Percentiles rank a stretch among this genome's conserved stretches.
Evolutionary conservation across 2,888 invertebrate species (phyloP).

Genomic region (Amblyteles armatorius): DNA sequence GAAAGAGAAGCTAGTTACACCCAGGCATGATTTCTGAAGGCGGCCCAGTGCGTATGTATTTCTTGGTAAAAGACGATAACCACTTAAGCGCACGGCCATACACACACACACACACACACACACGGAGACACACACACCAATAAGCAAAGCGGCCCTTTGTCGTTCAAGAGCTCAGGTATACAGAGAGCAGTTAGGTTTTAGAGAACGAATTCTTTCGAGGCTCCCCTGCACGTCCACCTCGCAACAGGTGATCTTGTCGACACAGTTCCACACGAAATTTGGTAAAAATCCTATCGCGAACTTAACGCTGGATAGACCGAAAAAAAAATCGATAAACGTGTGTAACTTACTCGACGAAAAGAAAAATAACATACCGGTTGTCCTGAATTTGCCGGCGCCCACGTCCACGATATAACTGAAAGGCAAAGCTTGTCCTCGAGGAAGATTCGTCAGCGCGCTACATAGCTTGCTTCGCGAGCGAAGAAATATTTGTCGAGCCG

Average conservation of each 20-base stretch:
- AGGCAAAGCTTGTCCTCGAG: constrained; percentile 21
- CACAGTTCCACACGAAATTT: not conserved
- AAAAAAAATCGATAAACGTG: constrained; percentile 12
- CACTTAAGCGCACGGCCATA: not conserved
- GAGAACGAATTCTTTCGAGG: constrained; percentile 9
- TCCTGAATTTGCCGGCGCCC: not conserved
- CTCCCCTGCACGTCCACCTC: not conserved
- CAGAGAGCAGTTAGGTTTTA: not conserved
- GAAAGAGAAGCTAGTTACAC: not conserved
- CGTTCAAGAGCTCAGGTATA: constrained; percentile 39
- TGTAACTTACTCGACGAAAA: constrained; percentile 33
- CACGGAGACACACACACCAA: not conserved
- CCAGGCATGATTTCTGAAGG: not conserved
- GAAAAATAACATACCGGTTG: not conserved
- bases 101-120: not conserved
- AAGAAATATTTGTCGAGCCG: constrained; percentile 41
- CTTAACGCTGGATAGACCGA: not conserved
- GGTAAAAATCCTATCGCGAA: not conserved
- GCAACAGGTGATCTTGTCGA: constrained; percentile 41
- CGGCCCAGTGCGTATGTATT: not conserved
- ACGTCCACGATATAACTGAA: not conserved
- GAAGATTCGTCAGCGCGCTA: constrained; percentile 51
- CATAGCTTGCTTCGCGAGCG: constrained; percentile 42
- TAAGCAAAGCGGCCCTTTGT: not conserved
- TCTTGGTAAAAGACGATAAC: not conserved